phyloP scores from a whole-genome alignment of 2,888 invertebrate species.

The Epinotia brunnichana region DNA sequence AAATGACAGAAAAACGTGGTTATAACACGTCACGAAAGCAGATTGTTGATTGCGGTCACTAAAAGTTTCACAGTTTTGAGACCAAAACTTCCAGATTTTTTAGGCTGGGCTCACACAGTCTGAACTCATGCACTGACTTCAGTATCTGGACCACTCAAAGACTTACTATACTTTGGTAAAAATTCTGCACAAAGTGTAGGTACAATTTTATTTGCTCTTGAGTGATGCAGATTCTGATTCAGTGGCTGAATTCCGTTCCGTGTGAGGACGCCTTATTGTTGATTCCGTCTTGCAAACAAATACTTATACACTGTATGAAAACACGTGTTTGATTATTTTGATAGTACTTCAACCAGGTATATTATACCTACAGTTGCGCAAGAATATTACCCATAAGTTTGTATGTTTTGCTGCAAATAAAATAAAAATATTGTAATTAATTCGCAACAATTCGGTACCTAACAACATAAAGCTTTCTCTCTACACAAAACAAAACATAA shows the following conservation, averaged over 20 bases:
- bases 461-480: constrained; percentile 33
- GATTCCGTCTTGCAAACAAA: neutral
- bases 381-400: neutral
- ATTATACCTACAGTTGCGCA: neutral
- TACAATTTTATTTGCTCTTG: too few species aligned
- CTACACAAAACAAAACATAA: constrained; percentile 30
- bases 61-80: neutral
- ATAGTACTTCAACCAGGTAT: neutral
- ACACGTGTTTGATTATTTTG: neutral
- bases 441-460: constrained; percentile 20
- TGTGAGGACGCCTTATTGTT: neutral
- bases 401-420: too few species aligned
- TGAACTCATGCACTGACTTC: too few species aligned
- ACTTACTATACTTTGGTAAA: too few species aligned
- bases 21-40: neutral
- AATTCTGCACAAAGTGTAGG: too few species aligned
- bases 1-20: neutral
- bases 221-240: too few species aligned
- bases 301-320: neutral
- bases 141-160: too few species aligned
- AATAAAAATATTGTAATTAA: neutral
- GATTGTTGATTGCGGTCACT: neutral
- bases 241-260: too few species aligned
- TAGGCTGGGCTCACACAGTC: neutral
- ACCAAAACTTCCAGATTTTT: neutral